These are phyloP conservation scores for Aphis gossypii DNA, from an alignment of 1,140 invertebrate genomes.

Conservation along the genomic window DNA sequence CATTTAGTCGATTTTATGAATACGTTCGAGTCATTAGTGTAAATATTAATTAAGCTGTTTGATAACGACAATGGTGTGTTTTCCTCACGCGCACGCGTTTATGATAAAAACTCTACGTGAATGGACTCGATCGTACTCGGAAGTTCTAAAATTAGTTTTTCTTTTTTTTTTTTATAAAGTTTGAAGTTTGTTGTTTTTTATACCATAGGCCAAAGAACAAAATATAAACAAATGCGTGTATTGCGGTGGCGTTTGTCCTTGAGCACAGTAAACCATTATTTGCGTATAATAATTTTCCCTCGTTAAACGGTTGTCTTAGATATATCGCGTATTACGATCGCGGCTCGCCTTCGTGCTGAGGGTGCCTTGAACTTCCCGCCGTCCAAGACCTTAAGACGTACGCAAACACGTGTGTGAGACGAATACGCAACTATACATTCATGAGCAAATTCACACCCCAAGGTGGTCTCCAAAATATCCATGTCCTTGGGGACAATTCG, in stretches of 20 bases:
- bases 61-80: not conserved
- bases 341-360: not conserved
- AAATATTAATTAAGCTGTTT: conserved; percentile 37
- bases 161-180: not conserved
- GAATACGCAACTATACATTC: not conserved
- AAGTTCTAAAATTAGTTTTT: not conserved
- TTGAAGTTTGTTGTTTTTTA: not conserved
- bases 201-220: not conserved
- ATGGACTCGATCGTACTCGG: not conserved
- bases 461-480: conserved; percentile 19
- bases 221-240: not conserved
- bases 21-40: not conserved
- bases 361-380: conserved; percentile 29
- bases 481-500: not conserved
- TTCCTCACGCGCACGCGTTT: not conserved
- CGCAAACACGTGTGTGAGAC: not conserved
- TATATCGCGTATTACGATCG: not conserved
- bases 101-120: not conserved
- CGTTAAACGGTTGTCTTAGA: not conserved
- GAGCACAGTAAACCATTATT: not conserved
- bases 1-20: not conserved
- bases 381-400: conserved; percentile 23
- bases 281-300: not conserved
- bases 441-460: not conserved
- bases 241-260: not conserved